These are phyloP conservation scores for Poeciliopsis infans DNA, from an alignment of 2,797 vertebrate species.

Conservation along the genomic window DNA sequence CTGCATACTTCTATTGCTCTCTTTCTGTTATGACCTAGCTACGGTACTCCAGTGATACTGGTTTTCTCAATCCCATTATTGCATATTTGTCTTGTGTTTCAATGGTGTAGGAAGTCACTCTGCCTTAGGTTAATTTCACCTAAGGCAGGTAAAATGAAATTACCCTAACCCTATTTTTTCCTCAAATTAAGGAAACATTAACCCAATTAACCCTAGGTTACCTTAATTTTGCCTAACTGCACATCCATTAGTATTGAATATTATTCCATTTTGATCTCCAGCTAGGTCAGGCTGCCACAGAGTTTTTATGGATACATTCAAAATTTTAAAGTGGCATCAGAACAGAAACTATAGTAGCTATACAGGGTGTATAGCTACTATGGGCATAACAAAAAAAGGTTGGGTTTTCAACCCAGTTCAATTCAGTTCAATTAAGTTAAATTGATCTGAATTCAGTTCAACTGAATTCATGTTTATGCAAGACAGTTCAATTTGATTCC, in stretches of 20 bases:
- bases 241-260: not conserved
- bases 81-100: not conserved
- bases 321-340: not conserved
- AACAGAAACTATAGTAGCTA: not conserved
- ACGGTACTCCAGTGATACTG: not conserved
- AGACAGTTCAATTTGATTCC: no score
- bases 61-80: not conserved
- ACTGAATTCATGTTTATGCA: not conserved
- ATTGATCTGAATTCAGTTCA: not conserved
- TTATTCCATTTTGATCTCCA: not conserved
- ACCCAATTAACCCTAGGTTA: no score
- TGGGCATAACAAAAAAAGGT: no score
- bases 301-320: not conserved
- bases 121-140: not conserved
- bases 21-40: not conserved
- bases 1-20: no score
- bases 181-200: no score
- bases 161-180: no score
- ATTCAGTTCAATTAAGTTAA: not conserved
- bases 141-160: no score
- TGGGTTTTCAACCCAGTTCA: no score
- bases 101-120: not conserved
- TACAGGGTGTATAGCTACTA: no score
- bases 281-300: not conserved
- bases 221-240: not conserved